Base-by-base conservation (phyloP, 1,140 invertebrate genomes). In the Brachionus plicatilis region DNA sequence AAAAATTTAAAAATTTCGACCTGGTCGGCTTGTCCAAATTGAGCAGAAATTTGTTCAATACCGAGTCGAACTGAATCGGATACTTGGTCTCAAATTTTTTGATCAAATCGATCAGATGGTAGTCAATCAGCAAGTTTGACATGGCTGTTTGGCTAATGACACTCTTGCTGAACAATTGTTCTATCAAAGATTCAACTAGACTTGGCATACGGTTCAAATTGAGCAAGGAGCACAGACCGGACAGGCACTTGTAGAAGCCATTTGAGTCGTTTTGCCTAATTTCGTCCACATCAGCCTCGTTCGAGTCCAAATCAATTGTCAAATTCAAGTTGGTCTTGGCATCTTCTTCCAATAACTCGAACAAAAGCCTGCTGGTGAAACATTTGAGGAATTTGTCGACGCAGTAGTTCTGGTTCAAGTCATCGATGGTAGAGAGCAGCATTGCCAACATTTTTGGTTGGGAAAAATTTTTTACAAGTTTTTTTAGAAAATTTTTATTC, bases 401-500 rank as follows among this genome's bases (percentile, higher is more conserved):
- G 3, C 43, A 27, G 43, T 76, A 76, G 29, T 29, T 76, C 9
- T 50, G 45, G 20, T 76, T 76, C 20, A 76, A 29, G 9, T 76
- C 45, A 76, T 76, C 72, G 12, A 76, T 76, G 4, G 72, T 76
- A 9, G 20, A 24, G 11, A 76, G 45, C 1, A 76, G 27, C 47
- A 76, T 14, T 3, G 33, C 45, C 5, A 43, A 72, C 68, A 72
- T 72, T 47, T 76, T 76, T n/a, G n/a, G 17, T 27, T 50, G 9
- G 11, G 45, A 76, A 33, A 76, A 76, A 76, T 76, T 76, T 76
- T 76, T 76, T 3, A 76, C 1, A 27, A 76, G 27, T 76, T 76
- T 76, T 76, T 76, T 76, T 7, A 76, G 6, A 37, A 76, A 76
- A 76, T 53, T 76, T 53, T 76, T 76, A 47, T 53, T 76, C 72